These are phyloP conservation scores for Spodoptera exigua DNA, from an alignment of 2,888 invertebrate genomes.

Conservation along the genomic window DNA sequence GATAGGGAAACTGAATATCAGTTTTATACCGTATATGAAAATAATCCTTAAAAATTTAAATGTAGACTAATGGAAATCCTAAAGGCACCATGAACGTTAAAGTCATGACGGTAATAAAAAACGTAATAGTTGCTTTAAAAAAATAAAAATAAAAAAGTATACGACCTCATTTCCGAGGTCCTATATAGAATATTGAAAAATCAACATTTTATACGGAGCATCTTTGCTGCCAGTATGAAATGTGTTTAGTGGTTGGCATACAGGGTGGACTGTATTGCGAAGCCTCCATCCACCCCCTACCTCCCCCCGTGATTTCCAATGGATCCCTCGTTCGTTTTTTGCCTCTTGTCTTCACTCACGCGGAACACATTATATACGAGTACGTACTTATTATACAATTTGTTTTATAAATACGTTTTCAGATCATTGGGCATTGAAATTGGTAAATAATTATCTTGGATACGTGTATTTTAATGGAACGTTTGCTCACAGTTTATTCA, in stretches of 20 bases:
- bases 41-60: too few species aligned
- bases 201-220: constrained; percentile 41
- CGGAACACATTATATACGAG: constrained; percentile 69
- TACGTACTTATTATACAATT: constrained; percentile 73
- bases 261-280: constrained; percentile 74
- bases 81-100: too few species aligned
- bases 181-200: constrained; percentile 29
- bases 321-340: constrained; percentile 70
- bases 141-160: constrained; percentile 2
- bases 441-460: constrained; percentile 52
- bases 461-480: constrained; percentile 36
- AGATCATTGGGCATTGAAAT: constrained; percentile 49
- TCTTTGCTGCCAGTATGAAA: constrained; percentile 56
- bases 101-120: neutral
- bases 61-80: too few species aligned
- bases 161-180: constrained; percentile 4
- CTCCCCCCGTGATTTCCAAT: constrained; percentile 73
- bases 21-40: too few species aligned
- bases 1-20: too few species aligned
- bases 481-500: constrained; percentile 10
- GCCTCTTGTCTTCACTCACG: constrained; percentile 74
- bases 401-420: constrained; percentile 65
- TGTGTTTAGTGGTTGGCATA: constrained; percentile 66
- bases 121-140: neutral
- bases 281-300: constrained; percentile 32